Conservation (phyloP, 1,140 invertebrate species). For the Nomia melanderi region DNA sequence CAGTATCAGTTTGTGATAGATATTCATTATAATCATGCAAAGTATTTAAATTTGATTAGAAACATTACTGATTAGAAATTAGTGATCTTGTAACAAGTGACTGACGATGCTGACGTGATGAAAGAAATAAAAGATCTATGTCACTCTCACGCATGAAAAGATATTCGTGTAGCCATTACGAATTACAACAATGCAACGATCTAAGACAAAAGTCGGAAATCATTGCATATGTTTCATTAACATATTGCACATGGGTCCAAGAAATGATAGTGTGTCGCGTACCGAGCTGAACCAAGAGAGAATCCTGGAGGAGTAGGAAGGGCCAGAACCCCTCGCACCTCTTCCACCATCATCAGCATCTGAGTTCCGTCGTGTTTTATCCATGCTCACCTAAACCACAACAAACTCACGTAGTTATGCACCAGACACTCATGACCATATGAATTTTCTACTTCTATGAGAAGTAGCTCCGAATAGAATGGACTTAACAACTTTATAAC, state of each 20-base stretch:
- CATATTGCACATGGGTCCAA: conserved; percentile 79
- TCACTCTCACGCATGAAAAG: conserved; percentile 26
- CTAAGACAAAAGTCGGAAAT: conserved; percentile 59
- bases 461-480: conserved; percentile 23
- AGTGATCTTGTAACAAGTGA: conserved; percentile 34
- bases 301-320: conserved; percentile 79
- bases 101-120: conserved; percentile 38
- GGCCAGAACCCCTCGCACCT: conserved; percentile 72
- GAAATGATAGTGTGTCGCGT: conserved; percentile 79
- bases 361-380: conserved; percentile 77
- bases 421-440: conserved; percentile 43
- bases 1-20: background rate
- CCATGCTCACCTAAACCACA: conserved; percentile 80
- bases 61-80: too few relatives aligned
- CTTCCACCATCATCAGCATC: conserved; percentile 75
- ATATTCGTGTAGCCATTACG: conserved; percentile 33
- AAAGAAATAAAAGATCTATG: conserved; percentile 40
- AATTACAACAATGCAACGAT: conserved; percentile 44
- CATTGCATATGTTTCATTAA: conserved; percentile 56
- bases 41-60: conserved; percentile 5
- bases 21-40: conserved; percentile 35
- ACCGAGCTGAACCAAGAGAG: conserved; percentile 81
- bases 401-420: conserved; percentile 75
- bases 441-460: conserved; percentile 30
- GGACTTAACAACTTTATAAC: background rate